Evolutionary conservation across 1,140 invertebrate genomes (phyloP), one percentile per base, ranked within the genome.

Genomic region (Oreohelix idahoensis): DNA sequence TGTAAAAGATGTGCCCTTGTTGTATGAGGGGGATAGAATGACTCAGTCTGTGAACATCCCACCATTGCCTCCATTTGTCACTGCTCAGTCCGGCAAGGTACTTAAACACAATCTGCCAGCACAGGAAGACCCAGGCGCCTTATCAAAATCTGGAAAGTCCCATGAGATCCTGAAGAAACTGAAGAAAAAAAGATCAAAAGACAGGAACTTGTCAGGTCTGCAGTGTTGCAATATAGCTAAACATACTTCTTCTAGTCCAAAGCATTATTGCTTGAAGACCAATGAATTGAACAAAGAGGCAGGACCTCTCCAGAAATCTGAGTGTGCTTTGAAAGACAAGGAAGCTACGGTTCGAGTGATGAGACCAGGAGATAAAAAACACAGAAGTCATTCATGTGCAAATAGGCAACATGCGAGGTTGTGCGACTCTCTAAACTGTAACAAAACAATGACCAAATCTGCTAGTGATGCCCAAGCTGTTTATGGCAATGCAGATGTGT

Each of bases 401-500:
- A 42, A 1, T 29, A 51, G 32, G 45, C 74, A 45, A 26, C 45
- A 39, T 51, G 74, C 36, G 17, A 51, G 74, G 11, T 51, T 76
- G 42, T 49, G 15, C 32, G 74, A 76, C 39, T 5, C n/a, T 35
- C 15, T 49, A 8, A 35, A 35, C 26, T 29, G 51, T 35, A 38
- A 38, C 42, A 49, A 51, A 35, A 38, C 49, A 20, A 70, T 71
- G 79, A 42, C 38, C 66, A 58, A 66, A 20, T 71, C 79, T 80
- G 63, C 66, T 20, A 20, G 63, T 20, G 79, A 80, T 35, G 10
- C 63, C 5, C 0, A 4, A 0, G 26, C 66, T 0, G 42, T 51
- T 1, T 80, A 71, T 63, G 79, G 79, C 1, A 80, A 80, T 71
- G 79, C 79, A 23, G 79, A 80, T 71, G 69, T 80, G n/a, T 80